Evolutionary conservation across 2,113 vertebrate species (phyloP), one percentile per base, ranked within the genome.

Genomic region (Gobius niger): DNA sequence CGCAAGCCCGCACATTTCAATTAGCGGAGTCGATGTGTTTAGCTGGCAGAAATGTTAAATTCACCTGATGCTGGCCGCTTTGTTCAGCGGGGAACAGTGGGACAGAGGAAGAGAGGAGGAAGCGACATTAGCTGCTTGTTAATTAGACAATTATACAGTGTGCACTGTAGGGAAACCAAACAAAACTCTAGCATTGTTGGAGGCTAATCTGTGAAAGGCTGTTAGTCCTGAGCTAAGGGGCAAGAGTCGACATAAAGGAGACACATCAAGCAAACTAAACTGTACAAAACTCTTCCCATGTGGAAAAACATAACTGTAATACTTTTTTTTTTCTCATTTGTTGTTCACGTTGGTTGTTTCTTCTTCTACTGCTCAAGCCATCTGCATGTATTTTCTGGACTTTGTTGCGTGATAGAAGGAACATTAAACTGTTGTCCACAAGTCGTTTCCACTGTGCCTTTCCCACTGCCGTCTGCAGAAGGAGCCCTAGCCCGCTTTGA

Each of bases 101-200:
- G 4, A 24, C 51, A 14, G 9, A 44, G 44, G 8, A 57, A 15
- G 66, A 6, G 50, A 40, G 44, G 61, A 42, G 11, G 68, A 70
- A 69, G 44, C 68, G 65, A 63, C 65, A 78, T 73, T 72, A 75
- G 52, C 67, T 73, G 54, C 47, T 53, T 80, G 65, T 74, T 76
- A 78, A 81, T 84, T 80, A 74, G 47, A 80, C 59, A 76, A 76
- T 78, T 76, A 72, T n/a, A 47, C 52, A 56, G 44, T 63, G 63
- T 62, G 42, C 74, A 72, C 72, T 73, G 66, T 68, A 52, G 73
- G 68, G 16, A 72, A 67, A 65, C 66, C 40, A 16, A 40, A 60
- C 9, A 49, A 24, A 14, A 34, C 24, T 40, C 24, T 14, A 18
- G 13, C 16, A 9, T 52, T 16, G 15, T 16, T 18, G 0, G 13